Conservation (phyloP, 2,888 invertebrate species). For the Ommatoiulus sabulosus region DNA sequence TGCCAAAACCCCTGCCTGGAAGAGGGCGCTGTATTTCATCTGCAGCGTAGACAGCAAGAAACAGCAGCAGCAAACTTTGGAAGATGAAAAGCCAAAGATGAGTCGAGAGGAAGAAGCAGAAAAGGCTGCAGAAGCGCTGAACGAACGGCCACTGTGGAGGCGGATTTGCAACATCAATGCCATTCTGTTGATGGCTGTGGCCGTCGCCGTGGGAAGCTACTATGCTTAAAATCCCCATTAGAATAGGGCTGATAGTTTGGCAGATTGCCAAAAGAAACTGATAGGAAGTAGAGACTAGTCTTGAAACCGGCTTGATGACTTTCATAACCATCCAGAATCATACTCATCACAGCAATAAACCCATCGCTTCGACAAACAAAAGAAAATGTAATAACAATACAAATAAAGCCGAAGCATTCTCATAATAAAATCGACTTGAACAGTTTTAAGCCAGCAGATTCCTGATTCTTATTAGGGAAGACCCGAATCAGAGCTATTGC, state of each 20-base stretch:
- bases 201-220: slow-evolving; percentile 67
- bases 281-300: too few species aligned
- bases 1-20: slow-evolving; percentile 57
- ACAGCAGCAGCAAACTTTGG: not conserved
- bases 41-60: slow-evolving; percentile 57
- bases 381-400: slow-evolving; percentile 64
- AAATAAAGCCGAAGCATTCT: slow-evolving; percentile 27
- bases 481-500: too few species aligned
- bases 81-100: not conserved
- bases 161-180: slow-evolving; percentile 66
- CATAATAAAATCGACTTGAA: not conserved
- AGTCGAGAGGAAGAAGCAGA: slow-evolving; percentile 60
- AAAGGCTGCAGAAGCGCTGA: slow-evolving; percentile 61
- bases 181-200: slow-evolving; percentile 65
- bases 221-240: slow-evolving; percentile 60
- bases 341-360: not conserved
- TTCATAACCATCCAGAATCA: not conserved
- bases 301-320: too few species aligned
- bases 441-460: not conserved
- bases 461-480: too few species aligned
- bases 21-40: slow-evolving; percentile 58
- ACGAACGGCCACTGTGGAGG: slow-evolving; percentile 65
- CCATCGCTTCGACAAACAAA: slow-evolving; percentile 30
- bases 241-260: not conserved
- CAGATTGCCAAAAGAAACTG: too few species aligned